phyloP scores from a whole-genome alignment of 2,888 invertebrate genomes.

The Nymphalis c-album region DNA sequence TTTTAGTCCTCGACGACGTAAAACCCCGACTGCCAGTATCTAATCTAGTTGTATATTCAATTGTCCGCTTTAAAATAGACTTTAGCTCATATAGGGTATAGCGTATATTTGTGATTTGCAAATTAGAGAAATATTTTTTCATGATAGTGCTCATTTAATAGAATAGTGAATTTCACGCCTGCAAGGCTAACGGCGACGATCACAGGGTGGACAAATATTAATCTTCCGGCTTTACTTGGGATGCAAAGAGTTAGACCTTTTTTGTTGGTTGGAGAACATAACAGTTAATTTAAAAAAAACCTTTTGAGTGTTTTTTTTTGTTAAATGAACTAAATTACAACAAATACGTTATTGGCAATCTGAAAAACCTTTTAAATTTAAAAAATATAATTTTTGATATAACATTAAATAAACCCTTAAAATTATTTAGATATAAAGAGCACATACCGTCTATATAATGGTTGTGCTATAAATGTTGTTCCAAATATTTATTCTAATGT shows the following conservation, averaged over 20 bases:
- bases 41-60: conserved; percentile 38
- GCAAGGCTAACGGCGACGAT: conserved; percentile 28
- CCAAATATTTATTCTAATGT: conserved; percentile 17
- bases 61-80: conserved; percentile 48
- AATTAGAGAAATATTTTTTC: conserved; percentile 77
- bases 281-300: no score
- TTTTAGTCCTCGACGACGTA: background rate
- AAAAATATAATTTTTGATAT: no score
- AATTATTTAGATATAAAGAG: conserved; percentile 27
- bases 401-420: conserved; percentile 3
- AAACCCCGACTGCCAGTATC: background rate
- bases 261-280: no score
- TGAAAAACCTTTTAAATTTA: no score
- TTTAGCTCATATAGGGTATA: conserved; percentile 66
- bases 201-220: conserved; percentile 32
- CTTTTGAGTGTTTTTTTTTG: no score
- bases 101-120: conserved; percentile 69
- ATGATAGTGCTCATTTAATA: conserved; percentile 66
- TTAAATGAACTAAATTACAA: no score
- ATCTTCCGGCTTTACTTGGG: background rate
- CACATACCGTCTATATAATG: conserved; percentile 30
- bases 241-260: no score
- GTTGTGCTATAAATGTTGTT: conserved; percentile 26
- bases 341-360: no score
- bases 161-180: conserved; percentile 38